Percentiles rank a stretch among this genome's conserved stretches.
These are phyloP conservation scores for Emesis furor DNA, from an alignment of 2,888 invertebrate species.

Conservation along the genomic window DNA sequence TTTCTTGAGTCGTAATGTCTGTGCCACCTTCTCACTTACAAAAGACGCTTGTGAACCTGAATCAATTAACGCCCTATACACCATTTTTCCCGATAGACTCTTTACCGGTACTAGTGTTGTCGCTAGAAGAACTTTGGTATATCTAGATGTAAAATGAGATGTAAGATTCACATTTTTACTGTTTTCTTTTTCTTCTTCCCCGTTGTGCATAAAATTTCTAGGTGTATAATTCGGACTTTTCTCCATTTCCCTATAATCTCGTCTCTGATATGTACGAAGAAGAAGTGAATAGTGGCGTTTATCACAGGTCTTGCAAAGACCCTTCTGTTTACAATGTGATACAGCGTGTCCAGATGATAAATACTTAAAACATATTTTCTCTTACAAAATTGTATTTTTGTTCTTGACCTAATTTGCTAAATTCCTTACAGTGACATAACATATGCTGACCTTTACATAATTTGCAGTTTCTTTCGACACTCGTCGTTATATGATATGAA, in stretches of 20 bases:
- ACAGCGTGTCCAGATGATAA: constrained; percentile 9
- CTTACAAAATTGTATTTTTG: constrained; percentile 36
- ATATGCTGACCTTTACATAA: constrained; percentile 45
- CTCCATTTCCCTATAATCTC: neutral
- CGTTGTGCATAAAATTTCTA: neutral
- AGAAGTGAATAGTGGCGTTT: constrained; percentile 16
- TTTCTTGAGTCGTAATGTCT: constrained; percentile 29
- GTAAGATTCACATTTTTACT: neutral
- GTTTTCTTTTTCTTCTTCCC: constrained; percentile 6
- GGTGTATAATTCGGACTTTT: neutral
- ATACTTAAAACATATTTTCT: neutral
- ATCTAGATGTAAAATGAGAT: constrained; percentile 46
- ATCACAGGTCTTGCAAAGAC: constrained; percentile 8
- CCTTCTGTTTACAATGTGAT: neutral
- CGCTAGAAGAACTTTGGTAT: constrained; percentile 63
- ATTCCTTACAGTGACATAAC: constrained; percentile 54
- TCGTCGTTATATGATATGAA: constrained; percentile 9
- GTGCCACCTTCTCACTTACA: constrained; percentile 63
- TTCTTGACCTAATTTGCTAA: constrained; percentile 34
- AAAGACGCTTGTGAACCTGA: constrained; percentile 70
- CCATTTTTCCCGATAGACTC: constrained; percentile 52
- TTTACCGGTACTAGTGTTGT: constrained; percentile 66
- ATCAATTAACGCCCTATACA: constrained; percentile 70
- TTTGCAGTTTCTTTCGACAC: constrained; percentile 27
- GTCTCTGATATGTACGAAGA: neutral